Evolutionary conservation across 1,140 invertebrate genomes (phyloP).

Genomic region (Sycobia sp.): DNA sequence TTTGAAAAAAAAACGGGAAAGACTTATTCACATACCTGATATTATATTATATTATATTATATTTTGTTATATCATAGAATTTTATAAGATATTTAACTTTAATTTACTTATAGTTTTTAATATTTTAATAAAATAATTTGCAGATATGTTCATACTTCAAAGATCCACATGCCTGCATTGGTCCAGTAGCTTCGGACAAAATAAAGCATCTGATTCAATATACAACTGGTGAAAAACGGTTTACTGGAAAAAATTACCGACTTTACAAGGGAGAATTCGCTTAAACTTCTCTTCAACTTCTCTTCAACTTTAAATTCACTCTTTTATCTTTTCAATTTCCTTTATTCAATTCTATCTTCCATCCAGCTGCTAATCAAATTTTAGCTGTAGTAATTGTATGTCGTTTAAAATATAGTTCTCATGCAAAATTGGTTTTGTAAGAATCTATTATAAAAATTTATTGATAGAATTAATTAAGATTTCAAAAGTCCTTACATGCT

Average conservation of each 20-base stretch:
- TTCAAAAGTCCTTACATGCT: too few relatives aligned
- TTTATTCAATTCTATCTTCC: neutral
- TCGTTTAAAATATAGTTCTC: constrained; percentile 27
- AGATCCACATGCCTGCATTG: constrained; percentile 86
- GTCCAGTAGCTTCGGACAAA: constrained; percentile 79
- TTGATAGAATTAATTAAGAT: too few relatives aligned
- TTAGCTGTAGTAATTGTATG: constrained; percentile 19
- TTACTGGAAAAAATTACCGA: constrained; percentile 66
- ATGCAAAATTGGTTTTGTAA: constrained; percentile 18
- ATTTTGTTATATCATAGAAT: too few relatives aligned
- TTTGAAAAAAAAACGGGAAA: too few relatives aligned
- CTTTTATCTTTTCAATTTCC: neutral
- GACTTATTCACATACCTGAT: too few relatives aligned
- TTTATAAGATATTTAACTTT: too few relatives aligned
- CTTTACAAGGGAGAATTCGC: constrained; percentile 49
- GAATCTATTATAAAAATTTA: too few relatives aligned
- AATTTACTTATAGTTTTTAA: too few relatives aligned
- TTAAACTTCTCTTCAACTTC: constrained; percentile 9
- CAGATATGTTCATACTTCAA: constrained; percentile 90
- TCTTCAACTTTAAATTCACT: neutral
- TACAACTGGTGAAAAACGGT: constrained; percentile 78
- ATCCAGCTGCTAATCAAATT: constrained; percentile 38
- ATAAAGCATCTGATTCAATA: constrained; percentile 73
- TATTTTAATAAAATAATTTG: too few relatives aligned
- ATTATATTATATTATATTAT: too few relatives aligned